Base-by-base conservation (phyloP, 2,888 invertebrate genomes). In the Petrophora chlorosata region DNA sequence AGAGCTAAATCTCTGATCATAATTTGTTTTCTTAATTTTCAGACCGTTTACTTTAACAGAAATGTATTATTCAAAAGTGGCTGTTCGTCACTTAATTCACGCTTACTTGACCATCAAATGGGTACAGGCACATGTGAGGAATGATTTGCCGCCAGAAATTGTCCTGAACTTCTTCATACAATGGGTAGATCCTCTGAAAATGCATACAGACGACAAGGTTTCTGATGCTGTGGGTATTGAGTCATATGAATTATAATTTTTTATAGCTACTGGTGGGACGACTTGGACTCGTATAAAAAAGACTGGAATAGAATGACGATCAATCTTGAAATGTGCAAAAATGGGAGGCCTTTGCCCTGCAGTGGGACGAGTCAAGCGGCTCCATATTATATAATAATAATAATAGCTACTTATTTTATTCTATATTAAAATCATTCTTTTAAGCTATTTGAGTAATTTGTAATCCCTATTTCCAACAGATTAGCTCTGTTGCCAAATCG, bases 121-220 rank as follows among this genome's bases (percentile, higher is more conserved):
- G 84, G 68, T 71, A 2, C 71, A 73, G 38, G 48, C 50, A 16
- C 56, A 65, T 14, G 45, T 58, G 13, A 62, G 50, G 23, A 45
- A 65, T 5, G 63, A 73, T 16, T 41, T 80, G 36, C 49, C 63
- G 1, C 82, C 86, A 13, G 74, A 76, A 30, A 42, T 64, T 42
- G 79, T 84, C 1, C 49, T 81, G 0, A 82, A 76, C 45, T 82
- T 79, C 53, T 83, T 82, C 52, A 42, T 79, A 2, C 85, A 87
- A 46, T 87, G 85, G 86, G 53, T 77, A 25, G 80, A 85, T 56
- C 72, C 78, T 14, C 53, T 59, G 0, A 63, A 63, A 13, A 60
- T 78, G 36, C 72, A 82, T 46, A 53, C 59, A 3, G 74, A 82
- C 41, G 70, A 77, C 14, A 63, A 70, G 23, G 61, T 80, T 28